Conservation (phyloP, 2,113 vertebrate species). For the Polypterus bichir region DNA sequence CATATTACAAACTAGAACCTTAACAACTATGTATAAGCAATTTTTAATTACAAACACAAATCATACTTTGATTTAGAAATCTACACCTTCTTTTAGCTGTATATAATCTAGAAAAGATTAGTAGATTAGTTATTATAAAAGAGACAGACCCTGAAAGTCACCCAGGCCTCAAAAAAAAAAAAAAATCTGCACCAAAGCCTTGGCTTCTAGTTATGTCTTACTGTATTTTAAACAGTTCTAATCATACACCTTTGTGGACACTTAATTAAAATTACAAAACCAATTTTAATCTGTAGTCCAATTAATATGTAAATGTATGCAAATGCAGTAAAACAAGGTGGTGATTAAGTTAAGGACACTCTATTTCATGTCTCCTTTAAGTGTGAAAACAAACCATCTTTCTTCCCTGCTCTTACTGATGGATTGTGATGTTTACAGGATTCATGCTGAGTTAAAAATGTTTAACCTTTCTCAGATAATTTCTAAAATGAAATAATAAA, state of each 20-base stretch:
- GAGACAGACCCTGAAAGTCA: conserved; percentile 96
- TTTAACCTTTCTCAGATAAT: conserved; percentile 35
- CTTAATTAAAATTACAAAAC: conserved; percentile 99
- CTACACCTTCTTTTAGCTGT: conserved; percentile 54
- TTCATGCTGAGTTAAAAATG: conserved; percentile 43
- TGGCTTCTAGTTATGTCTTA: conserved; percentile 97
- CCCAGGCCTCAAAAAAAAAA: conserved; percentile 49
- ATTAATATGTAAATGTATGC: conserved; percentile 99
- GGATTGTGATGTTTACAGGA: conserved; percentile 91
- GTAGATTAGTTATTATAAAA: conserved; percentile 91
- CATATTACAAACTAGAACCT: too few species aligned
- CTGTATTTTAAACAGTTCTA: conserved; percentile 99
- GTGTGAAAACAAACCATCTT: conserved; percentile 98
- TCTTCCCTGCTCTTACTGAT: conserved; percentile 80
- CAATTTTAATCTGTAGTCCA: conserved; percentile 99
- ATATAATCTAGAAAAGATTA: conserved; percentile 97
- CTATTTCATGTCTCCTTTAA: conserved; percentile 99
- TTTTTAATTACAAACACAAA: too few species aligned
- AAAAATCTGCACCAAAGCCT: conserved; percentile 81
- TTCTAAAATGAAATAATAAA: conserved; percentile 15
- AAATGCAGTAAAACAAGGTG: conserved; percentile 99
- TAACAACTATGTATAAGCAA: too few species aligned
- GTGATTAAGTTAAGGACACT: conserved; percentile 99
- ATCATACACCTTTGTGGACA: conserved; percentile 99
- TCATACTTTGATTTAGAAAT: too few species aligned